phyloP scores from a whole-genome alignment of 2,113 vertebrate genomes.

The Macquaria australasica region DNA sequence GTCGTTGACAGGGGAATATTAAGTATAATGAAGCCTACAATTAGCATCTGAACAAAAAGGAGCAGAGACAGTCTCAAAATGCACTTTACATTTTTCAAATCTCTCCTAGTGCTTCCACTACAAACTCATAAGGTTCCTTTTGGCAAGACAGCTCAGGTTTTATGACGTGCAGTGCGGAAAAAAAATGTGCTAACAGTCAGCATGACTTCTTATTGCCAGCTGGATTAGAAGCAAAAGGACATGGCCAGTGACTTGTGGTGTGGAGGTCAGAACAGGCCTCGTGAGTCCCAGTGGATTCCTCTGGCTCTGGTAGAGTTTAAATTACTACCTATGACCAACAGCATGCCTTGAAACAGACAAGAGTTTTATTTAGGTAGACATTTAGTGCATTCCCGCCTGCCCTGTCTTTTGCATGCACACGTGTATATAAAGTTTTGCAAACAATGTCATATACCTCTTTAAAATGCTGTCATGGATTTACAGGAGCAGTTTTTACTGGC shows the following conservation, averaged over 20 bases:
- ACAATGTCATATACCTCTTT: conserved; percentile 22
- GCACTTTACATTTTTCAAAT: conserved; percentile 30
- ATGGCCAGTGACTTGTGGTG: conserved; percentile 12
- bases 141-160: conserved; percentile 21
- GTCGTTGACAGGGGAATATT: neutral
- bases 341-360: neutral
- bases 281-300: conserved; percentile 18
- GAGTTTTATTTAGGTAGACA: conserved; percentile 3
- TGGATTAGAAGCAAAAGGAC: conserved; percentile 13
- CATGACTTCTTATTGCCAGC: conserved; percentile 3
- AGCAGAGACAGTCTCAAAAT: neutral
- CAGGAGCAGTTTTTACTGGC: neutral
- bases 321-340: conserved; percentile 22
- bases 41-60: conserved; percentile 3
- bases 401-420: neutral
- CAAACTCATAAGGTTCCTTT: conserved; percentile 4
- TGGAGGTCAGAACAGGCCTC: conserved; percentile 10
- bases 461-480: conserved; percentile 15
- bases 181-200: conserved; percentile 9
- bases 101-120: neutral
- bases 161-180: neutral
- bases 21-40: conserved; percentile 4
- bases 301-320: conserved; percentile 9
- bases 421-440: conserved; percentile 10
- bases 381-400: conserved; percentile 15